Percentiles rank a stretch among this genome's conserved stretches.
Conservation (phyloP, 1,140 invertebrate species). For the Branchinecta lindahli region DNA sequence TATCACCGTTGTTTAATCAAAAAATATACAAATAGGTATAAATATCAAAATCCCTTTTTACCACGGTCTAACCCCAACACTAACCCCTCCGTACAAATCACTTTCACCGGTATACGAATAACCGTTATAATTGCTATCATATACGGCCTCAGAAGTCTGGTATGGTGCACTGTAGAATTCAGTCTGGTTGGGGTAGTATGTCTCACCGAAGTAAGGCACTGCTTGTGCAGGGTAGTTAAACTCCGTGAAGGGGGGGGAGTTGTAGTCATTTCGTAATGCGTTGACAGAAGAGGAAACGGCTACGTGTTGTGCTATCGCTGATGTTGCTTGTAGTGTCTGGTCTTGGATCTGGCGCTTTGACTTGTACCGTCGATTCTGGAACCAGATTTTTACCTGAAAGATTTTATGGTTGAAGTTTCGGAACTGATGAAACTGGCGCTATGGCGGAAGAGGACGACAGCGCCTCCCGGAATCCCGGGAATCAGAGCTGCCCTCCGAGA, state of each 20-base stretch:
- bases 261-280: neutral
- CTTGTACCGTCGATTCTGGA: conserved; percentile 50
- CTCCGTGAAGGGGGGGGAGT: neutral
- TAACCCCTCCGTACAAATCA: too few species aligned
- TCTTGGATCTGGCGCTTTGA: conserved; percentile 33
- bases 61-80: too few species aligned
- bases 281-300: neutral
- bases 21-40: too few species aligned
- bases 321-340: conserved; percentile 20
- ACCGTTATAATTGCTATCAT: too few species aligned
- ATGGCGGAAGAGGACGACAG: too few species aligned
- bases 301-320: neutral
- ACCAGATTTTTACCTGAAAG: conserved; percentile 40
- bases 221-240: neutral
- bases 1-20: too few species aligned
- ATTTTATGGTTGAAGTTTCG: neutral
- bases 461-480: too few species aligned
- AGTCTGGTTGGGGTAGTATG: neutral
- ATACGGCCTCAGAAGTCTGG: too few species aligned
- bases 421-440: neutral
- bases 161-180: conserved; percentile 6
- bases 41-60: too few species aligned
- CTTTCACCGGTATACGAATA: too few species aligned
- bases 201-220: conserved; percentile 3
- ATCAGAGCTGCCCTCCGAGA: too few species aligned